phyloP scores from a whole-genome alignment of 2,113 vertebrate species.

The Nymphicus hollandicus region DNA sequence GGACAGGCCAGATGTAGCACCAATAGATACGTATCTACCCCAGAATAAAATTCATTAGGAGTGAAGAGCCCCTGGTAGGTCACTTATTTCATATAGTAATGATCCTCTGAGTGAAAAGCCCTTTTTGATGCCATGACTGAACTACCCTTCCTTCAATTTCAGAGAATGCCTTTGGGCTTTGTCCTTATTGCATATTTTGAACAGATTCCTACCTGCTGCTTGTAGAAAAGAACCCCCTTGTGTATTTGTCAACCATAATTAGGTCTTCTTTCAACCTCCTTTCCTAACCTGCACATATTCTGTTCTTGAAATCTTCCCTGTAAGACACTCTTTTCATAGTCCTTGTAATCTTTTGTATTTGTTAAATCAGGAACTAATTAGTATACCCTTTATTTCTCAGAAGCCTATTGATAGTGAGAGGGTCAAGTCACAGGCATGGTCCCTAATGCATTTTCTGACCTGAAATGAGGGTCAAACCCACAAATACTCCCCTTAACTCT shows the following conservation, averaged over 20 bases:
- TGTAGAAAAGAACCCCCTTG: conserved; percentile 30
- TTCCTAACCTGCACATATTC: conserved; percentile 17
- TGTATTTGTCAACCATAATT: conserved; percentile 54
- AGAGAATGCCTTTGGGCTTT: conserved; percentile 48
- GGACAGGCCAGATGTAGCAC: not conserved
- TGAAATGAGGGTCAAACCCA: not conserved
- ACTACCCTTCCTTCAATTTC: not conserved
- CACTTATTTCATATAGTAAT: not conserved
- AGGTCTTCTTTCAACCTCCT: conserved; percentile 58
- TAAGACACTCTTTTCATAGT: conserved; percentile 15
- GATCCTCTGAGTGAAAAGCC: not conserved
- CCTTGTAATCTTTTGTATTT: conserved; percentile 9
- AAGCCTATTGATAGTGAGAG: conserved; percentile 11
- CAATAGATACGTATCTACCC: not conserved
- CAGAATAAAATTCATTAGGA: not conserved
- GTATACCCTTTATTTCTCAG: conserved; percentile 17
- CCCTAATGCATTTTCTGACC: not conserved
- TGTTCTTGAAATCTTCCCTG: conserved; percentile 45
- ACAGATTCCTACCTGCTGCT: conserved; percentile 42
- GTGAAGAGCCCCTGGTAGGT: not conserved
- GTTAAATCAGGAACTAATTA: conserved; percentile 49
- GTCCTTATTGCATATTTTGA: conserved; percentile 44
- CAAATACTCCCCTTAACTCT: not conserved
- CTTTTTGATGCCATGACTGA: not conserved
- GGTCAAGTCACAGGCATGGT: not conserved